phyloP scores from a whole-genome alignment of 2,888 invertebrate species.

The Lydus trimaculatus region DNA sequence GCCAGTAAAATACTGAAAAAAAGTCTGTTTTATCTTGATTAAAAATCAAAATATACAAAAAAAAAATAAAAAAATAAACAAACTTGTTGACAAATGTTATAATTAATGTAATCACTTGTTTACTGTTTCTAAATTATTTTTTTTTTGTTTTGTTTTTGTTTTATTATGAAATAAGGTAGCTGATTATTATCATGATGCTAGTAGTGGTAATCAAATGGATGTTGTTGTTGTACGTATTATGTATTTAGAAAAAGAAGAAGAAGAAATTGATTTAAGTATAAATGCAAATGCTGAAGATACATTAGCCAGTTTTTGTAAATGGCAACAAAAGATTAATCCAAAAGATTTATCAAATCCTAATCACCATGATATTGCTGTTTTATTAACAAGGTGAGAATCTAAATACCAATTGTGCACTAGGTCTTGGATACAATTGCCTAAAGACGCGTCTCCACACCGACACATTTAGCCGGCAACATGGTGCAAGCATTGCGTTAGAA shows the following conservation, averaged over 20 bases:
- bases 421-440: too few relatives aligned
- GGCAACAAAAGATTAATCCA: slow-evolving; percentile 68
- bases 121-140: too few relatives aligned
- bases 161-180: too few relatives aligned
- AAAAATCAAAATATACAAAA: background rate
- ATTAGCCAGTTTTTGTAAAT: slow-evolving; percentile 69
- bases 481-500: too few relatives aligned
- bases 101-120: background rate
- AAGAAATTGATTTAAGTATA: slow-evolving; percentile 63
- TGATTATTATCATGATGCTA: slow-evolving; percentile 60
- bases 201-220: slow-evolving; percentile 67
- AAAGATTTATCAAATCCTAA: slow-evolving; percentile 65
- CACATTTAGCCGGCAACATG: too few relatives aligned
- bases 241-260: slow-evolving; percentile 64
- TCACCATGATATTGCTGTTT: slow-evolving; percentile 69
- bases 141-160: too few relatives aligned
- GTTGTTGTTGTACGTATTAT: slow-evolving; percentile 66
- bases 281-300: slow-evolving; percentile 65
- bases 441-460: too few relatives aligned
- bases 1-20: background rate
- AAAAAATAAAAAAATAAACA: background rate
- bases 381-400: slow-evolving; percentile 65
- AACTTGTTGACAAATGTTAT: background rate
- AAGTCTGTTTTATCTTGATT: background rate
- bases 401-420: too few relatives aligned